These are phyloP conservation scores for Lepidurus couesii DNA, from an alignment of 1,140 invertebrate species.

Conservation along the genomic window DNA sequence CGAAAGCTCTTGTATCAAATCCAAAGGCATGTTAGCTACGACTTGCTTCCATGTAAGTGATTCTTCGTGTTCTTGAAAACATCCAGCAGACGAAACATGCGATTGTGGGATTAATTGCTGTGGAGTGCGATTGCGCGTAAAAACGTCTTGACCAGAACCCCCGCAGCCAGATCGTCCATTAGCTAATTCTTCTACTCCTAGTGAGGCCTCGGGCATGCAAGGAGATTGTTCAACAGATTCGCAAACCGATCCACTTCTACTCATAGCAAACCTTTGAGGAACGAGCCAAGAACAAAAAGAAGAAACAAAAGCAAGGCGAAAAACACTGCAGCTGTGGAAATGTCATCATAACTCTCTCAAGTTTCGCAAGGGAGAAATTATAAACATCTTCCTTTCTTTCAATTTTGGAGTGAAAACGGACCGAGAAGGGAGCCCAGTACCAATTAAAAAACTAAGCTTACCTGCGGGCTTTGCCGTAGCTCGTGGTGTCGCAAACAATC, in stretches of 20 bases:
- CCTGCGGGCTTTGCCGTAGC: constrained; percentile 77
- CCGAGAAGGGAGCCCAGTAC: background rate
- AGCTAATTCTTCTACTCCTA: background rate
- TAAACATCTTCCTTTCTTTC: too few species aligned
- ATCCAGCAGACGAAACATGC: background rate
- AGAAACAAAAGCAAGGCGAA: background rate
- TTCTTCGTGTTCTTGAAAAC: background rate
- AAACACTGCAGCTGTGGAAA: too few species aligned
- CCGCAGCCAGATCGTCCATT: background rate
- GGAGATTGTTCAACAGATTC: constrained; percentile 1
- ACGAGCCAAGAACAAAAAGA: background rate
- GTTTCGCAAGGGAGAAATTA: too few species aligned
- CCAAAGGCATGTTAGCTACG: background rate
- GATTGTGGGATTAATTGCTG: constrained; percentile 1
- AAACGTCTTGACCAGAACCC: background rate
- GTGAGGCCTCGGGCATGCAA: background rate
- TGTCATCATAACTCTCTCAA: too few species aligned
- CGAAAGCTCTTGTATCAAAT: background rate
- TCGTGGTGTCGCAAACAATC: constrained; percentile 66
- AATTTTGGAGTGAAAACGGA: background rate
- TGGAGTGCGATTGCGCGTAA: background rate
- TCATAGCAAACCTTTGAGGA: constrained; percentile 19
- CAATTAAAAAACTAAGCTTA: constrained; percentile 44
- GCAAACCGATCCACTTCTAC: background rate
- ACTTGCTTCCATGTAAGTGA: background rate